phyloP scores from a whole-genome alignment of 2,888 invertebrate species.

The Erebia ligea region DNA sequence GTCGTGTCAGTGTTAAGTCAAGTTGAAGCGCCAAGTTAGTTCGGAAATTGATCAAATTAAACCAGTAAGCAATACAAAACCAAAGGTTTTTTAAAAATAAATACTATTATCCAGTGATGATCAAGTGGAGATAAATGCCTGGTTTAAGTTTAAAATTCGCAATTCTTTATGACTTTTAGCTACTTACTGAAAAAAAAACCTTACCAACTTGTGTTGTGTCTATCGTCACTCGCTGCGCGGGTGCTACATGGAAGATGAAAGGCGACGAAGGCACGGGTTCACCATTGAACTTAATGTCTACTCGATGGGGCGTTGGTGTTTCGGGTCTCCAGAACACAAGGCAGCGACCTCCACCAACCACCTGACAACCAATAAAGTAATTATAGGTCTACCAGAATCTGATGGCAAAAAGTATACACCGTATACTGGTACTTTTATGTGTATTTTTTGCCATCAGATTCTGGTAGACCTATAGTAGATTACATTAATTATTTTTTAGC shows the following conservation, averaged over 20 bases:
- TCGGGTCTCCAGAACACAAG: constrained; percentile 97
- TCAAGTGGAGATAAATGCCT: too few species aligned
- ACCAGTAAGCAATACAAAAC: too few species aligned
- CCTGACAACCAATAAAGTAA: constrained; percentile 68
- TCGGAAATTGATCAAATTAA: background rate
- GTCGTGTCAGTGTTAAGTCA: background rate
- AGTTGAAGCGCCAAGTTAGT: background rate
- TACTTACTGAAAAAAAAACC: constrained; percentile 25
- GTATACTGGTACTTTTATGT: too few species aligned
- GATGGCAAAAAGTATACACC: too few species aligned
- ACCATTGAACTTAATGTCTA: constrained; percentile 98
- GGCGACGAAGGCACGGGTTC: constrained; percentile 96
- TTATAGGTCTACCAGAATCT: too few species aligned
- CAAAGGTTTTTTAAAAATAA: too few species aligned
- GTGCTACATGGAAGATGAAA: constrained; percentile 89
- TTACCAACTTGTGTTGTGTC: constrained; percentile 76
- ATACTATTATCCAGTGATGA: too few species aligned
- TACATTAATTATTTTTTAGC: too few species aligned
- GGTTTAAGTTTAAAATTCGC: too few species aligned
- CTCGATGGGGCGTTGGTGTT: constrained; percentile 94
- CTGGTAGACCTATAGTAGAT: too few species aligned
- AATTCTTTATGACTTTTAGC: background rate
- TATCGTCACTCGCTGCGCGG: constrained; percentile 74
- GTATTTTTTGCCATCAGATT: too few species aligned
- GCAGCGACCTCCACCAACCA: constrained; percentile 97